Evolutionary conservation across 2,888 invertebrate genomes (phyloP).

Genomic region (Hirtodrosophila duncani): DNA sequence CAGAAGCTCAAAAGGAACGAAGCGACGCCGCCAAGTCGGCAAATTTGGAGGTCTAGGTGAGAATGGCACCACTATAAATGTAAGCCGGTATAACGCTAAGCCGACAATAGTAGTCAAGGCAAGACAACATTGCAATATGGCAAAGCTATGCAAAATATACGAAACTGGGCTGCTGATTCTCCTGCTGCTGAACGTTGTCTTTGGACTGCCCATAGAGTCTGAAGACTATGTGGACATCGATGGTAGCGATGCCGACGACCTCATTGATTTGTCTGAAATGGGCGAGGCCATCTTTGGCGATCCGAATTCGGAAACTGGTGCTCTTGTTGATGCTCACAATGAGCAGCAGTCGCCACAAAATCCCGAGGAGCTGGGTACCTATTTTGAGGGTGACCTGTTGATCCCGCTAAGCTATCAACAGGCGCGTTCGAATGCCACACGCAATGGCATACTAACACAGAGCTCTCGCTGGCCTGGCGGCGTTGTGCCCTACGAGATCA

Average conservation of each 20-base stretch:
- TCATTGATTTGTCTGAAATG: conserved; percentile 50
- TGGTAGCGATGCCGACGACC: conserved; percentile 22
- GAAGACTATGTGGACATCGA: too few relatives aligned
- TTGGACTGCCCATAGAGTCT: conserved; percentile 7
- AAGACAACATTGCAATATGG: conserved; percentile 32
- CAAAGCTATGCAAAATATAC: conserved; percentile 16
- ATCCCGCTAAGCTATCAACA: conserved; percentile 78
- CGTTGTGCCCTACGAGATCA: conserved; percentile 84
- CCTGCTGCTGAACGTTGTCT: background rate
- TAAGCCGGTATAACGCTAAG: background rate
- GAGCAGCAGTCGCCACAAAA: conserved; percentile 78
- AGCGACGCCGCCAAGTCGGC: conserved; percentile 31
- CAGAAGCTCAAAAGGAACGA: conserved; percentile 16
- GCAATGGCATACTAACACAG: conserved; percentile 82
- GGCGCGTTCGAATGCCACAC: conserved; percentile 43
- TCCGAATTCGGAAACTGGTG: conserved; percentile 77
- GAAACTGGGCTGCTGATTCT: conserved; percentile 10
- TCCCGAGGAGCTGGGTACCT: conserved; percentile 89
- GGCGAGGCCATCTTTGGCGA: conserved; percentile 77
- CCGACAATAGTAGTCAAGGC: conserved; percentile 18
- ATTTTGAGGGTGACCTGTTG: conserved; percentile 87
- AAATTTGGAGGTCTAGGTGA: conserved; percentile 47
- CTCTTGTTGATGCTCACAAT: conserved; percentile 38
- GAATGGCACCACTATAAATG: conserved; percentile 25
- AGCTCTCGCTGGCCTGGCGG: conserved; percentile 83